These are phyloP conservation scores for Toxotes lorentzi DNA, from an alignment of 2,797 vertebrate genomes.

Conservation along the genomic window DNA sequence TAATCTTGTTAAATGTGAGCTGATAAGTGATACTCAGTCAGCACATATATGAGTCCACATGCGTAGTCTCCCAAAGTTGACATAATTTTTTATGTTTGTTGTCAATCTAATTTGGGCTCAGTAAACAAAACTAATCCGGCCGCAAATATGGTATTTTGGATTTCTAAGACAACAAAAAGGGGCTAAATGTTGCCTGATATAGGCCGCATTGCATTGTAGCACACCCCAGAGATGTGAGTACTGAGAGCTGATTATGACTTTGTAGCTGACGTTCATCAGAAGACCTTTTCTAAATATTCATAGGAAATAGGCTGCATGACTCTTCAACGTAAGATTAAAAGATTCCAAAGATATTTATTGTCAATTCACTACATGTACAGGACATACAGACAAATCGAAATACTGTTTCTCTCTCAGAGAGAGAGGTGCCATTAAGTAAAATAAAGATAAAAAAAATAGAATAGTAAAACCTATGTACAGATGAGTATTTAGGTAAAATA, in stretches of 20 bases:
- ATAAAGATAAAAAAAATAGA: no score
- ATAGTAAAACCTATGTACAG: no score
- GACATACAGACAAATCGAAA: no score
- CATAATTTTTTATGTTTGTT: no score
- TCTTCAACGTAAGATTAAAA: no score
- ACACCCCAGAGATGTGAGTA: background rate
- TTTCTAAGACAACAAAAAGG: background rate
- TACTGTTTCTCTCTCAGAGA: no score
- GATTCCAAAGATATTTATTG: no score
- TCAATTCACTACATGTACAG: no score
- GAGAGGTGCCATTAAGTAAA: no score
- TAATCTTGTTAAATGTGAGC: background rate
- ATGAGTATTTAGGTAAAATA: no score
- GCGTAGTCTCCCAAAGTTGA: background rate
- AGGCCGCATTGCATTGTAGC: background rate
- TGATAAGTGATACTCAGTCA: slow-evolving; percentile 1
- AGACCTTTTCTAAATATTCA: background rate
- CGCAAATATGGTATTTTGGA: background rate
- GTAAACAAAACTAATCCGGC: background rate
- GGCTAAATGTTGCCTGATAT: background rate
- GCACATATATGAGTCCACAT: background rate
- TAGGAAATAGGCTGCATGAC: background rate
- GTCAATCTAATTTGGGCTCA: background rate
- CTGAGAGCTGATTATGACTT: background rate
- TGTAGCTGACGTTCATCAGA: background rate